Evolutionary conservation across 2,797 vertebrate genomes (phyloP), one percentile per base, ranked within the genome.

Genomic region (Lacerta bilineata): DNA sequence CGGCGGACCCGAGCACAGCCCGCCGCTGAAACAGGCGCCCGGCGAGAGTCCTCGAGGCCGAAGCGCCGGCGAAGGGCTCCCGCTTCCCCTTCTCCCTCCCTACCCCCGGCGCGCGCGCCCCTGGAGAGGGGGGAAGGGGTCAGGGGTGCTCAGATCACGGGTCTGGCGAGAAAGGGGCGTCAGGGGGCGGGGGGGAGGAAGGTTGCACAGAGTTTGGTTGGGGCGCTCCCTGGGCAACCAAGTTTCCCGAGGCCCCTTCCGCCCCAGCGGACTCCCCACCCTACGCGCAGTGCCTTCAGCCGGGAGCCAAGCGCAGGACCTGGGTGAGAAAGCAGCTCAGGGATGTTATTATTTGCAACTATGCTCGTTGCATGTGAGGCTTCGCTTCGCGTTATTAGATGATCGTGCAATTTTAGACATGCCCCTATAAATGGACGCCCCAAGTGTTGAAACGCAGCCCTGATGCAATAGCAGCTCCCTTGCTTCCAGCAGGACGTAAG

Each of bases 381-480:
- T 69, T 10, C 1, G 2, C 1, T 69, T 10, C 1, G 2, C 1
- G 4, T 29, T 50, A 6, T 61, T n/a, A 29, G 50, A 4, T 36
- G 50, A 8, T 61, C 11, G 18, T 55, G 7, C n/a, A 55, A n/a
- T 64, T 64, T 43, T 18, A 74, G 25, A 20, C n/a, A 2, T 36
- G 50, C 11, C 15, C 33, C 43, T 15, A 2, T 18, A 59, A 59
- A 17, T 15, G 69, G 5, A 8, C 10, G 4, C 46, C n/a, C 9
- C 18, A 55, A 4, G 10, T 9, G 36, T 1, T 33, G 69, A 15
- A 74, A 4, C 36, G 69, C 4, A 66, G 41, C 8, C 39, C n/a
- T 33, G 20, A 69, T 55, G 27, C 27, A 36, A 18, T 36, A 29
- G 41, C n/a, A 86, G 36, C 25, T 8, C 61, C 33, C 10, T n/a